Evolutionary conservation across 1,140 invertebrate species (phyloP).

Genomic region (Thaumatotibia leucotreta): DNA sequence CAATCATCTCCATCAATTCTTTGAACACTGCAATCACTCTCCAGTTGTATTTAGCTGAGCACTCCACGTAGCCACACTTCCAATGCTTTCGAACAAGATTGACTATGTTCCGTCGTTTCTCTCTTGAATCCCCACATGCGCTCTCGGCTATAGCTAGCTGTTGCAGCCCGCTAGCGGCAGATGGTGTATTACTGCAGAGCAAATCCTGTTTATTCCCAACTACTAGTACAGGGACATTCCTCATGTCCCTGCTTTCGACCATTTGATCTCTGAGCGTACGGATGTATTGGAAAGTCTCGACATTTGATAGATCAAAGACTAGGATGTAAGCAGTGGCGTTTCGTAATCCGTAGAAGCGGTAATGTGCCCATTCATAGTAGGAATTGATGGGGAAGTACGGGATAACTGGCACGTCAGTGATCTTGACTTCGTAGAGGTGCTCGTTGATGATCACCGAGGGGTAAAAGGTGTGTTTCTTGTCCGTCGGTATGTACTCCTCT

Average conservation of each 20-base stretch:
- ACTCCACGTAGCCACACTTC: constrained; percentile 95
- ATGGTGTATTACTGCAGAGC: constrained; percentile 73
- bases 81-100: constrained; percentile 96
- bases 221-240: constrained; percentile 92
- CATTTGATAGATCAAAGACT: constrained; percentile 94
- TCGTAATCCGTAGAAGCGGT: constrained; percentile 88
- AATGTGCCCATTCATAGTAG: constrained; percentile 91
- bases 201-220: constrained; percentile 96
- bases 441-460: constrained; percentile 91
- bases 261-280: constrained; percentile 93
- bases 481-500: constrained; percentile 87
- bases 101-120: constrained; percentile 84
- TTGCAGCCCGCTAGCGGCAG: constrained; percentile 64
- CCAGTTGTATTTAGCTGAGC: constrained; percentile 91
- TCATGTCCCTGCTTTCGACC: constrained; percentile 92
- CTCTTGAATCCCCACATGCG: constrained; percentile 64
- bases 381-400: constrained; percentile 90
- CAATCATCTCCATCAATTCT: constrained; percentile 80
- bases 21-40: constrained; percentile 79
- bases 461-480: constrained; percentile 86
- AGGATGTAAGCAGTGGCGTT: constrained; percentile 94
- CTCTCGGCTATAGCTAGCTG: constrained; percentile 64
- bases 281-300: constrained; percentile 89
- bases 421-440: constrained; percentile 90
- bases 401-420: constrained; percentile 90